Percentiles rank a stretch among this genome's conserved stretches.
phyloP scores from a whole-genome alignment of 2,888 invertebrate species.

The Calliphora vomitoria region DNA sequence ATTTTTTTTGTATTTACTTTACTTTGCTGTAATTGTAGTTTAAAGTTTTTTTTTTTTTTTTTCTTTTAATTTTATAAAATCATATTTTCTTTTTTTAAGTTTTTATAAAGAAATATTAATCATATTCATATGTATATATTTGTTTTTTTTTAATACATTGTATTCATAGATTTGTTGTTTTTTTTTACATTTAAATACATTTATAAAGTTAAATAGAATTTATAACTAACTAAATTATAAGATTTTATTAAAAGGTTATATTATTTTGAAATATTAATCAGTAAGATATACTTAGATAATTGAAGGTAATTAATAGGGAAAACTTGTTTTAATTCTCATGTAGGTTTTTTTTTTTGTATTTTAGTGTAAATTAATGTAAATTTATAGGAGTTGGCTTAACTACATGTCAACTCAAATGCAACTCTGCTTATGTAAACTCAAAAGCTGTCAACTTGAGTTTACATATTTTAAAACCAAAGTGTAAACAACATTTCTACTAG shows the following conservation, averaged over 20 bases:
- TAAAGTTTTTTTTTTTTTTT: slow-evolving; percentile 2
- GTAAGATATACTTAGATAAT: background rate
- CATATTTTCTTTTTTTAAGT: slow-evolving; percentile 9
- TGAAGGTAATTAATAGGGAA: too few relatives aligned
- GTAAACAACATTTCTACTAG: too few relatives aligned
- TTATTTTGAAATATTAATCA: slow-evolving; percentile 5
- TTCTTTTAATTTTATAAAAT: slow-evolving; percentile 36
- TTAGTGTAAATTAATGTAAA: too few relatives aligned
- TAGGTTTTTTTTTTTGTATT: too few relatives aligned
- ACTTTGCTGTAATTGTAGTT: slow-evolving; percentile 44
- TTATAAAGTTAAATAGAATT: slow-evolving; percentile 41
- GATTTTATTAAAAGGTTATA: background rate
- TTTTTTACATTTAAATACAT: slow-evolving; percentile 34
- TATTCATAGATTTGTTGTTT: slow-evolving; percentile 5
- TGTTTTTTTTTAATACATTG: background rate
- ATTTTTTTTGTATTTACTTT: slow-evolving; percentile 8
- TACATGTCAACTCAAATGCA: too few relatives aligned
- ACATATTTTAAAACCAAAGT: too few relatives aligned
- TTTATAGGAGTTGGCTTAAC: too few relatives aligned
- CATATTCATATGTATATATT: background rate
- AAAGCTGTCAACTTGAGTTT: too few relatives aligned
- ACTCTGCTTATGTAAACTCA: too few relatives aligned
- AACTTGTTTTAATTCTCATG: too few relatives aligned
- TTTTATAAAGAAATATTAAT: slow-evolving; percentile 52
- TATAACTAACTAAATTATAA: slow-evolving; percentile 43